phyloP scores from a whole-genome alignment of 2,888 invertebrate genomes.

The Pegoplata infirma region DNA sequence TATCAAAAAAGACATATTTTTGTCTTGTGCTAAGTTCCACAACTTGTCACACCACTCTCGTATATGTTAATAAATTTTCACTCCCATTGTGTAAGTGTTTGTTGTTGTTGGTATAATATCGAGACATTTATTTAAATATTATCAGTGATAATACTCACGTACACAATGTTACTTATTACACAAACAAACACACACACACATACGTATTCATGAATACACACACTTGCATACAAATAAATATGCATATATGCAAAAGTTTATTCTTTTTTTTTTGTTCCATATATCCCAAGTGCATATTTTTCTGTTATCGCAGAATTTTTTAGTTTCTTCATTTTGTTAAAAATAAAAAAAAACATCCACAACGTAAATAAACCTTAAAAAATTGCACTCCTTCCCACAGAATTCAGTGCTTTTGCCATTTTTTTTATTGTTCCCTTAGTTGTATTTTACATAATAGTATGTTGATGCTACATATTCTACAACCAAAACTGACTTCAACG shows the following conservation, averaged over 20 bases:
- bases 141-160: conserved; percentile 75
- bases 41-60: neutral
- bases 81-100: neutral
- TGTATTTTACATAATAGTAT: conserved; percentile 58
- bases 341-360: neutral
- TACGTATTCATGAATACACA: conserved; percentile 1
- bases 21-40: too few species aligned
- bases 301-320: conserved; percentile 50
- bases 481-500: neutral
- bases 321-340: conserved; percentile 26
- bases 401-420: too few species aligned
- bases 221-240: neutral
- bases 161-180: conserved; percentile 51
- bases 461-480: conserved; percentile 26
- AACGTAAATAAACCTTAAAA: conserved; percentile 40
- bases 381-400: conserved; percentile 18
- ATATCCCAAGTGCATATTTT: conserved; percentile 55
- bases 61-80: neutral
- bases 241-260: neutral
- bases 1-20: too few species aligned
- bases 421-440: conserved; percentile 57
- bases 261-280: neutral
- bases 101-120: conserved; percentile 14
- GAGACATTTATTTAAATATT: conserved; percentile 66
- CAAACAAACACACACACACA: conserved; percentile 22